Evolutionary conservation across 2,113 vertebrate species (phyloP).

Genomic region (Alaudala cheleensis): DNA sequence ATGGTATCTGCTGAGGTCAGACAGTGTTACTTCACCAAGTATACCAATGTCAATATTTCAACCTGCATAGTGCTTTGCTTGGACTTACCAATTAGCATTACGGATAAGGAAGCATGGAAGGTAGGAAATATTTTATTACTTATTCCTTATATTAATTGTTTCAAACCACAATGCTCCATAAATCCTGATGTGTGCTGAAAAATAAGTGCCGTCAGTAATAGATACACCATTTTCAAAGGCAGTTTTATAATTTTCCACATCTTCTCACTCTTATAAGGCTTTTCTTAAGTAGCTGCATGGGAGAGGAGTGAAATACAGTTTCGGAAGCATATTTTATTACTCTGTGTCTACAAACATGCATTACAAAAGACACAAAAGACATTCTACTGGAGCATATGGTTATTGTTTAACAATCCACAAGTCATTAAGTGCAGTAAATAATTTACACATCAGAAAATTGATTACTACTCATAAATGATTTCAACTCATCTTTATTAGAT

Average conservation of each 20-base stretch:
- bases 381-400: background rate
- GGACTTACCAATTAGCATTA: background rate
- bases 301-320: background rate
- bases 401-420: slow-evolving; percentile 22
- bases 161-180: background rate
- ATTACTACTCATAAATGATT: background rate
- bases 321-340: background rate
- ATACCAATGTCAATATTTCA: background rate
- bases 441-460: slow-evolving; percentile 14
- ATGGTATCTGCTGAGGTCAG: background rate
- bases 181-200: background rate
- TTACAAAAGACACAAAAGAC: background rate
- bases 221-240: background rate
- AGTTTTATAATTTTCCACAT: background rate
- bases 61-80: background rate
- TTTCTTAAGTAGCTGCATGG: background rate
- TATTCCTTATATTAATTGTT: background rate
- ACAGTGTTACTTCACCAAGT: background rate
- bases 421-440: slow-evolving; percentile 39
- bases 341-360: background rate
- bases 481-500: background rate
- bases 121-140: background rate
- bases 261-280: background rate
- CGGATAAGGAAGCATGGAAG: background rate
- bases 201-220: background rate